Evolutionary conservation across 2,113 vertebrate species (phyloP).

Genomic region (Bettongia penicillata): DNA sequence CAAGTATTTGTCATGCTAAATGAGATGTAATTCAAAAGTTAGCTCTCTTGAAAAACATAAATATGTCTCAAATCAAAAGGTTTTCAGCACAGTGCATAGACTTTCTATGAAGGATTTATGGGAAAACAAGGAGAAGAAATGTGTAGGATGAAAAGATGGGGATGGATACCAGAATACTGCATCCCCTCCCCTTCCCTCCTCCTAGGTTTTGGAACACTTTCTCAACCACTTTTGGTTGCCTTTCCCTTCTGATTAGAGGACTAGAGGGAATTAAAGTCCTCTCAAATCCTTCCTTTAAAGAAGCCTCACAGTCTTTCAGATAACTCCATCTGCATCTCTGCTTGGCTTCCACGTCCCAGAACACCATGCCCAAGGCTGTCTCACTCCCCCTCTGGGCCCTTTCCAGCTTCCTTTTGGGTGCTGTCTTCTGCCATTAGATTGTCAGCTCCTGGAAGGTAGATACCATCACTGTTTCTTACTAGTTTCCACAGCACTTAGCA

Average conservation of each 20-base stretch:
- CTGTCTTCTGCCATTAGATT: background rate
- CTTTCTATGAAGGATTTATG: background rate
- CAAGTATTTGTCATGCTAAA: background rate
- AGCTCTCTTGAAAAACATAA: background rate
- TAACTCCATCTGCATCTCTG: no score
- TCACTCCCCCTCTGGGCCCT: background rate
- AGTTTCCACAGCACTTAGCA: background rate
- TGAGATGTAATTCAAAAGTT: background rate
- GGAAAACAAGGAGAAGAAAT: background rate
- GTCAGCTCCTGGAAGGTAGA: background rate
- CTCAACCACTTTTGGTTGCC: background rate
- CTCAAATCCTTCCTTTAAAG: background rate
- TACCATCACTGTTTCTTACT: background rate
- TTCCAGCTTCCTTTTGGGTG: background rate
- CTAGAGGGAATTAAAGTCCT: background rate
- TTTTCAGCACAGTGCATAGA: background rate
- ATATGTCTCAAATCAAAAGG: background rate
- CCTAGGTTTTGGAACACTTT: background rate
- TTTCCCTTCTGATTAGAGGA: background rate
- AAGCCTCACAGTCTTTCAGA: background rate
- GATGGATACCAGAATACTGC: background rate
- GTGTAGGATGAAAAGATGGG: background rate
- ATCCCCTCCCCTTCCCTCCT: no score
- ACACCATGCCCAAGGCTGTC: background rate
- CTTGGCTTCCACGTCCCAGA: background rate